Conservation (phyloP, 2,797 vertebrate genomes). For the Alcedo quadribrachys region DNA sequence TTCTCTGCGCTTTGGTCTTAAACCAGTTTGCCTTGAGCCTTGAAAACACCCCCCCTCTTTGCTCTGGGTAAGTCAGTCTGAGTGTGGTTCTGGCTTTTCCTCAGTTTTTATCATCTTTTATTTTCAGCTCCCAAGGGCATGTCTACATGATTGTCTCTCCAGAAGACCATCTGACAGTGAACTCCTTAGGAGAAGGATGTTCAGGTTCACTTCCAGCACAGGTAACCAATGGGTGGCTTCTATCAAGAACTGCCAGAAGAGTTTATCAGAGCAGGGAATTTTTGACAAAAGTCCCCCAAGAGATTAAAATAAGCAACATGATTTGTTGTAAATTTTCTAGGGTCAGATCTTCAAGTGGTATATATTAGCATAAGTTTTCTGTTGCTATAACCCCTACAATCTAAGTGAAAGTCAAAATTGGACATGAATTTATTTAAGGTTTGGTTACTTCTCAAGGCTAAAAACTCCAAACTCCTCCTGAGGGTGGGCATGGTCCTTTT, state of each 20-base stretch:
- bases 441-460: slow-evolving; percentile 21
- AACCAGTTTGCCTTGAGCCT: slow-evolving; percentile 12
- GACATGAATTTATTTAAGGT: slow-evolving; percentile 22
- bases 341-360: not conserved
- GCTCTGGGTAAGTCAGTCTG: not conserved
- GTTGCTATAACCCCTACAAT: not conserved
- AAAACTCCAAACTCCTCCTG: not conserved
- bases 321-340: slow-evolving; percentile 24
- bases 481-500: not conserved
- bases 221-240: not conserved
- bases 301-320: slow-evolving; percentile 33
- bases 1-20: slow-evolving; percentile 23
- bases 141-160: not conserved
- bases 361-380: slow-evolving; percentile 19
- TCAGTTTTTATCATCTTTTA: not conserved
- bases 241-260: not conserved
- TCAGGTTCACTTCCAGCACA: not conserved
- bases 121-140: not conserved
- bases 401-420: not conserved
- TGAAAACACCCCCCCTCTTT: not conserved
- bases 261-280: not conserved
- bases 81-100: not conserved
- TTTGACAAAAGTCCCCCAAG: not conserved
- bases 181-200: not conserved
- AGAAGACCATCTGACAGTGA: not conserved